Evolutionary conservation across 2,888 invertebrate genomes (phyloP), one percentile per base, ranked within the genome.

Genomic region (Aromia moschata): DNA sequence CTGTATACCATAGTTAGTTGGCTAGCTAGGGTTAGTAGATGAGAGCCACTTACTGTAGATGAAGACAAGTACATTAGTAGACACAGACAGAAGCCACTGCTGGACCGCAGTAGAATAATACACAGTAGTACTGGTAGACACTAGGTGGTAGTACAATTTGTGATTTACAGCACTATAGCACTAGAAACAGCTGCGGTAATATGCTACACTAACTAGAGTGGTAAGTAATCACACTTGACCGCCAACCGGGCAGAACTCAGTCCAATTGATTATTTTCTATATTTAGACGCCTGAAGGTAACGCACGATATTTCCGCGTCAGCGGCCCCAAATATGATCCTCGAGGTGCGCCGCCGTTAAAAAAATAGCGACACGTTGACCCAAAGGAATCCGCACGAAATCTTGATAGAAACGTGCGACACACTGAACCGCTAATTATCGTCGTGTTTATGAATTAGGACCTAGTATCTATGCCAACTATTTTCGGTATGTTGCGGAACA

Each of bases 41-140:
- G 74, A 70, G 74, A 76, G 74, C 73, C 75, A 78, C 78, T 78
- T 78, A 78, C 78, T 77, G 74, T 75, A 76, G 69, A 78, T 78
- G 77, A 76, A 78, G 77, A 77, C 77, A 77, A 71, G 71, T 70
- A 77, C 78, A 79, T 79, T 79, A 79, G 79, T 79, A 79, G 79
- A 79, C 79, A 79, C 71, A 79, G 74, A 79, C 79, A 79, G 79
- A 79, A 79, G 79, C 79, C 79, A 55, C 55, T 67, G 72, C 70
- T 72, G 70, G 64, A 71, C 68, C 69, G 70, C 70, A 71, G 70
- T 66, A 67, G 63, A 67, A 69, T n/a, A 64, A 70, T 58, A 71
- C 70, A 75, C 70, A 70, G 67, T 70, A 68, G 70, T 70, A 70
- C 64, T 73, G 73, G 70, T 71, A 70, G 70, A 72, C 72, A 77